These are phyloP conservation scores for Drosophila lacicola DNA, from an alignment of 2,888 invertebrate species.

Conservation along the genomic window DNA sequence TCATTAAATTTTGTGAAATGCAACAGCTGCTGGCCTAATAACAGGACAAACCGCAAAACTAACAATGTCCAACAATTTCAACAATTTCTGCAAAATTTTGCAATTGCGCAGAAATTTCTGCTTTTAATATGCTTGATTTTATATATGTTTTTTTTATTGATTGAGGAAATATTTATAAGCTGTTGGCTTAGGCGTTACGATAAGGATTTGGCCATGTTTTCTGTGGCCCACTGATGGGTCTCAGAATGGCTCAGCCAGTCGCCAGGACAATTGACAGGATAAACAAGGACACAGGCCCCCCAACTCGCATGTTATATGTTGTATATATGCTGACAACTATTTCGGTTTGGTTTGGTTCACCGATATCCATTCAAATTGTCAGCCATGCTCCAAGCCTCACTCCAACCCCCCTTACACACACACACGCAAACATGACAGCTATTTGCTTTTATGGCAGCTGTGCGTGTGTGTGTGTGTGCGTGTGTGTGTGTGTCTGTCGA, in stretches of 20 bases:
- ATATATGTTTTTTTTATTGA: conserved; percentile 8
- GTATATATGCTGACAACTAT: conserved; percentile 59
- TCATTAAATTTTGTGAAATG: conserved; percentile 67
- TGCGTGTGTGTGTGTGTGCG: conserved; percentile 26
- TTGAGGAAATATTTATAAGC: conserved; percentile 37
- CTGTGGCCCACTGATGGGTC: conserved; percentile 20
- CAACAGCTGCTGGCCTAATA: conserved; percentile 66
- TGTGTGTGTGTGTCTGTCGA: conserved; percentile 33
- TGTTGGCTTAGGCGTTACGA: conserved; percentile 26
- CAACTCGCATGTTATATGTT: conserved; percentile 34
- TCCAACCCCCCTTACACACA: not conserved
- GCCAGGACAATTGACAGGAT: conserved; percentile 59
- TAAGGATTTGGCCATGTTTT: conserved; percentile 38
- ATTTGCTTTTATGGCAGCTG: conserved; percentile 76
- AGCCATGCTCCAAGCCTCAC: not conserved
- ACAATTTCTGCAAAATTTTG: conserved; percentile 30
- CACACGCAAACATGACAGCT: conserved; percentile 59
- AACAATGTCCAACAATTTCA: conserved; percentile 40
- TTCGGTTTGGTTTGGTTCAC: conserved; percentile 52
- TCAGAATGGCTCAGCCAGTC: conserved; percentile 11
- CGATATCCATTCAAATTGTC: conserved; percentile 60
- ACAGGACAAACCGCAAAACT: conserved; percentile 50
- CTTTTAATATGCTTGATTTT: conserved; percentile 16
- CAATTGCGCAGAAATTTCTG: conserved; percentile 14
- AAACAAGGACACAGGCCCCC: conserved; percentile 42